These are phyloP conservation scores for Cataglyphis livida DNA, from an alignment of 2,888 invertebrate species.

Conservation along the genomic window DNA sequence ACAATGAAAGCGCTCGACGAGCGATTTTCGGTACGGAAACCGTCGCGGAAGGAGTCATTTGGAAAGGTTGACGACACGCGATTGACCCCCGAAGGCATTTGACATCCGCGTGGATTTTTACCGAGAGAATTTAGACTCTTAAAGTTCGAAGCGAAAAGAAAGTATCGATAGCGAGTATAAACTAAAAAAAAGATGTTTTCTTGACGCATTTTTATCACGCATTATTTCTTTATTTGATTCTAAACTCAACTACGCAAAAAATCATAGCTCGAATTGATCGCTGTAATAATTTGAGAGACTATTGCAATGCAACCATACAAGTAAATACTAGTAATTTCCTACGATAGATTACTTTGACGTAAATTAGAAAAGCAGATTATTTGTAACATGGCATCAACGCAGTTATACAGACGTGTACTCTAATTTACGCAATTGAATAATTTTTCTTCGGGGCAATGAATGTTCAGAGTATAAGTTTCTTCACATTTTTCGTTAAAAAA, in stretches of 20 bases:
- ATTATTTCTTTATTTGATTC: background rate
- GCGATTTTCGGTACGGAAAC: slow-evolving; percentile 56
- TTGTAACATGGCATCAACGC: background rate
- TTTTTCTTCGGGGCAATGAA: background rate
- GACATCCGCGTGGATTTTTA: slow-evolving; percentile 1
- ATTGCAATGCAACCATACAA: background rate
- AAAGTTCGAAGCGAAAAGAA: background rate
- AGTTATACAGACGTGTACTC: background rate
- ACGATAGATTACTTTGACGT: slow-evolving; percentile 5
- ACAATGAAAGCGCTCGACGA: slow-evolving; percentile 59
- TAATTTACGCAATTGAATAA: slow-evolving; percentile 13
- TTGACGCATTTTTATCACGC: background rate
- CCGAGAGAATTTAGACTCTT: background rate
- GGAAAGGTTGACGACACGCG: slow-evolving; percentile 53
- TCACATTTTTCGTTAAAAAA: background rate
- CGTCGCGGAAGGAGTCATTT: slow-evolving; percentile 28
- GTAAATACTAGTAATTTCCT: background rate
- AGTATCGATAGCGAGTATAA: background rate
- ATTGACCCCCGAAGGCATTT: slow-evolving; percentile 41
- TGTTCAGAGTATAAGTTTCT: background rate
- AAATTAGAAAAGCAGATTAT: slow-evolving; percentile 15
- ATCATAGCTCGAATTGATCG: background rate
- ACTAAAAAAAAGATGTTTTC: background rate
- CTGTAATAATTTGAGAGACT: background rate
- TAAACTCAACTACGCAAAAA: background rate